A percentile compares a stretch with the other conserved stretches of the same genome.
These are phyloP conservation scores for Sebastolobus altivelis DNA, from an alignment of 2,797 vertebrate species.

Conservation along the genomic window DNA sequence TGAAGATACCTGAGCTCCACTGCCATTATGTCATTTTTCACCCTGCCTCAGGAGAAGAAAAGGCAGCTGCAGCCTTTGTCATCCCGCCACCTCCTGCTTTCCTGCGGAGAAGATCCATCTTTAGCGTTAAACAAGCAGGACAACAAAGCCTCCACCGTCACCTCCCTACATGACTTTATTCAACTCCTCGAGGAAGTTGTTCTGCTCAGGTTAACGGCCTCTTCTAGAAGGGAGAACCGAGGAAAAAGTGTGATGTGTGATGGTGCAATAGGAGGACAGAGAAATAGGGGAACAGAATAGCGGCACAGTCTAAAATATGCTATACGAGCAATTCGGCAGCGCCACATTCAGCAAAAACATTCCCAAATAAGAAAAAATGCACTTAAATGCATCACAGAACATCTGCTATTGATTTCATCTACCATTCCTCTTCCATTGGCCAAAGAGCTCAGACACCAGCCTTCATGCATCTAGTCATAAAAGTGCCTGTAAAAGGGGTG, in stretches of 20 bases:
- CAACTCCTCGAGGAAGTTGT: slow-evolving; percentile 20
- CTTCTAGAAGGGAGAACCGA: neutral
- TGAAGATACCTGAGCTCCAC: slow-evolving; percentile 78
- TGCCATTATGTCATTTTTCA: slow-evolving; percentile 80
- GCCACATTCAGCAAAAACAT: slow-evolving; percentile 20
- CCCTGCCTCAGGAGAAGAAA: slow-evolving; percentile 72
- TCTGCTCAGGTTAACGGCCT: slow-evolving; percentile 4
- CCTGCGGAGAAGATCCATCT: slow-evolving; percentile 58
- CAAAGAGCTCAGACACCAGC: neutral
- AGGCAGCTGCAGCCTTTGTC: slow-evolving; percentile 80
- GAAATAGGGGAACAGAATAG: neutral
- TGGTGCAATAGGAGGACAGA: neutral
- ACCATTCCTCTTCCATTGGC: neutral
- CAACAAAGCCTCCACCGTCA: slow-evolving; percentile 40
- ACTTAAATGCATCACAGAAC: neutral
- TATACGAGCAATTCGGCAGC: neutral
- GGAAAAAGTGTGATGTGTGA: neutral
- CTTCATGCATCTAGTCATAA: neutral
- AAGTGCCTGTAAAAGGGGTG: slow-evolving; percentile 9
- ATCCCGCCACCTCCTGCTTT: slow-evolving; percentile 48
- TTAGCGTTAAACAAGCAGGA: slow-evolving; percentile 45
- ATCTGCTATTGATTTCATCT: neutral
- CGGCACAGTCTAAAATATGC: neutral
- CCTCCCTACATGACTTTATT: slow-evolving; percentile 18
- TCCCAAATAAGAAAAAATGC: slow-evolving; percentile 14